Conservation (phyloP, 2,113 vertebrate species). For the Forbesichthys papilliferus region DNA sequence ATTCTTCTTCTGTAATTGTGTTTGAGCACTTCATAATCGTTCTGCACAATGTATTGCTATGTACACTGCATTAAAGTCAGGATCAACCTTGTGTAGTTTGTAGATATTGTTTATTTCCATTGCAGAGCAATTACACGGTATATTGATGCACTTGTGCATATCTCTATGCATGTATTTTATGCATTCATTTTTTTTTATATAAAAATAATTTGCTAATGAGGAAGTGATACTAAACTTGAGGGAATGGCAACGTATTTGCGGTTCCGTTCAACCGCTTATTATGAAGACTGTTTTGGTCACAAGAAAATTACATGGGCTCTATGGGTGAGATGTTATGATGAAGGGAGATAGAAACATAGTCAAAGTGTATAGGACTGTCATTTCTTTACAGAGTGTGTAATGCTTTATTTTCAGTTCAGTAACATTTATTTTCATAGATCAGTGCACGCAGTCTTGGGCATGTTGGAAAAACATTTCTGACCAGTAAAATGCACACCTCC, state of each 20-base stretch:
- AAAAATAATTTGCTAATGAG: neutral
- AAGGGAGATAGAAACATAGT: neutral
- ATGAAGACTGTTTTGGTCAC: conserved; percentile 8
- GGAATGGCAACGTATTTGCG: conserved; percentile 2
- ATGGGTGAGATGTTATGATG: neutral
- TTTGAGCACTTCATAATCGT: too few relatives aligned
- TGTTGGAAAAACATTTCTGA: too few relatives aligned
- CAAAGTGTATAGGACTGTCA: neutral
- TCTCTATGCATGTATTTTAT: neutral
- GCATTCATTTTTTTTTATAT: neutral
- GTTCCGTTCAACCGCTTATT: neutral
- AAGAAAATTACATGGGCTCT: neutral
- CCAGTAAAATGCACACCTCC: too few relatives aligned
- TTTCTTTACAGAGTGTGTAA: neutral
- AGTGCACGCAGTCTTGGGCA: too few relatives aligned
- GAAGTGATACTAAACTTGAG: neutral
- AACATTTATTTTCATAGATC: too few relatives aligned
- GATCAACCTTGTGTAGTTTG: too few relatives aligned
- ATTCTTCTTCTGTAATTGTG: too few relatives aligned
- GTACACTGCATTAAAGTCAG: too few relatives aligned
- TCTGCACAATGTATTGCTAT: too few relatives aligned
- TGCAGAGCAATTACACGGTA: neutral
- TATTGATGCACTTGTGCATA: neutral
- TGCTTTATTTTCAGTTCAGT: neutral
- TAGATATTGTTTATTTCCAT: neutral